phyloP scores from a whole-genome alignment of 2,888 invertebrate species.

The Tenthredo distinguenda region DNA sequence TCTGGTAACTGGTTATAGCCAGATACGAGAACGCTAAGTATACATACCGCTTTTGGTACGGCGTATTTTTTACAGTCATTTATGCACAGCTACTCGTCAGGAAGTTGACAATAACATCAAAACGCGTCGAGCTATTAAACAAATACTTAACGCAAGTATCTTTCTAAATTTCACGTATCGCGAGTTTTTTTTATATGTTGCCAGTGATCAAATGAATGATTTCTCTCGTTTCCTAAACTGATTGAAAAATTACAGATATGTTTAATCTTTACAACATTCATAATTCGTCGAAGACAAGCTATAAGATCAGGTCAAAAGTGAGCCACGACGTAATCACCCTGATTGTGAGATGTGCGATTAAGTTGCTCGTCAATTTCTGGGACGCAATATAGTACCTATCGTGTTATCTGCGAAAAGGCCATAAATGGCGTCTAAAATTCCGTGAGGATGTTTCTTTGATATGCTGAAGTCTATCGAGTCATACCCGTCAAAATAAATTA shows the following conservation, averaged over 20 bases:
- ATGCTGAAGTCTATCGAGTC: neutral
- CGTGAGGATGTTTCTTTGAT: neutral
- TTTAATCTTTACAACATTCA: neutral
- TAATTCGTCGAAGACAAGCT: neutral
- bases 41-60: conserved; percentile 5
- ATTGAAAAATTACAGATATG: neutral
- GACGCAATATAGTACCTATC: neutral
- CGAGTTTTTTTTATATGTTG: neutral
- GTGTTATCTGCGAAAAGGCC: neutral
- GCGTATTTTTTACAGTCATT: conserved; percentile 28
- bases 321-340: neutral
- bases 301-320: neutral
- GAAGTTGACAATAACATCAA: conserved; percentile 38
- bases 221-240: neutral
- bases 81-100: neutral
- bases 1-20: conserved; percentile 38
- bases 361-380: neutral
- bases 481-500: neutral
- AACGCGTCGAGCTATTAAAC: neutral
- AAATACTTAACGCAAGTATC: neutral
- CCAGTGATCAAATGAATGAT: neutral
- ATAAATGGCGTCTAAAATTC: neutral
- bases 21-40: conserved; percentile 19
- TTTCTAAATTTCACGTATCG: neutral
- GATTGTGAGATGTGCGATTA: neutral